Conservation (phyloP, 2,888 invertebrate genomes). For the Rhabditophanes sp. region DNA sequence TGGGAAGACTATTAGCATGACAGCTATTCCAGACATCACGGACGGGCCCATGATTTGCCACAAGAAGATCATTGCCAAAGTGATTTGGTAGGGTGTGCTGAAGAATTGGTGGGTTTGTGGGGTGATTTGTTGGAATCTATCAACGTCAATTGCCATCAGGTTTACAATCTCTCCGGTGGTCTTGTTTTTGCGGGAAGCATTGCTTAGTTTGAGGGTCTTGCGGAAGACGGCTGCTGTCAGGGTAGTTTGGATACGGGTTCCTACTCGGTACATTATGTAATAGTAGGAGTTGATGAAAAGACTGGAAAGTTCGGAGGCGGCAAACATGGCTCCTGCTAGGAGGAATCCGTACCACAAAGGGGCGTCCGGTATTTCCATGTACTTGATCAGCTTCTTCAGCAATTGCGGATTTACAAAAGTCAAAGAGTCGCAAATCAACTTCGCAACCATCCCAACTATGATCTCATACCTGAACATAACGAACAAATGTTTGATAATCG, state of each 20-base stretch:
- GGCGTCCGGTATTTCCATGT: constrained; percentile 26
- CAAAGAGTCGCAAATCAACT: constrained; percentile 29
- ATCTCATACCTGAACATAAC: constrained; percentile 33
- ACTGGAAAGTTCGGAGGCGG: constrained; percentile 32
- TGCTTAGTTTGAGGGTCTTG: constrained; percentile 47
- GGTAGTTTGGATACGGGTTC: constrained; percentile 36
- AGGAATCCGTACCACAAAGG: constrained; percentile 40
- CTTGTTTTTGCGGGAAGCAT: constrained; percentile 46
- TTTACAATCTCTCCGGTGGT: constrained; percentile 51
- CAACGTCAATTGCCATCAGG: constrained; percentile 50
- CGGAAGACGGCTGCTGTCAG: constrained; percentile 39
- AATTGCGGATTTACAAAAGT: constrained; percentile 34
- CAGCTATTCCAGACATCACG: constrained; percentile 77
- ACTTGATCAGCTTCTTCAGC: constrained; percentile 30
- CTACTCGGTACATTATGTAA: constrained; percentile 39
- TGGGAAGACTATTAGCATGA: constrained; percentile 74
- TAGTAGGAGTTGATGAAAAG: constrained; percentile 38
- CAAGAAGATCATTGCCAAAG: constrained; percentile 43
- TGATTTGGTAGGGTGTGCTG: constrained; percentile 39
- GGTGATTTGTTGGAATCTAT: constrained; percentile 45
- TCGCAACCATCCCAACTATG: constrained; percentile 30
- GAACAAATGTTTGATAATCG: constrained; percentile 28
- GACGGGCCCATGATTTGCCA: constrained; percentile 56
- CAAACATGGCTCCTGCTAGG: constrained; percentile 33
- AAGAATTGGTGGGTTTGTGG: constrained; percentile 41